These are phyloP conservation scores for Xestia xanthographa DNA, from an alignment of 2,888 invertebrate species.

Conservation along the genomic window DNA sequence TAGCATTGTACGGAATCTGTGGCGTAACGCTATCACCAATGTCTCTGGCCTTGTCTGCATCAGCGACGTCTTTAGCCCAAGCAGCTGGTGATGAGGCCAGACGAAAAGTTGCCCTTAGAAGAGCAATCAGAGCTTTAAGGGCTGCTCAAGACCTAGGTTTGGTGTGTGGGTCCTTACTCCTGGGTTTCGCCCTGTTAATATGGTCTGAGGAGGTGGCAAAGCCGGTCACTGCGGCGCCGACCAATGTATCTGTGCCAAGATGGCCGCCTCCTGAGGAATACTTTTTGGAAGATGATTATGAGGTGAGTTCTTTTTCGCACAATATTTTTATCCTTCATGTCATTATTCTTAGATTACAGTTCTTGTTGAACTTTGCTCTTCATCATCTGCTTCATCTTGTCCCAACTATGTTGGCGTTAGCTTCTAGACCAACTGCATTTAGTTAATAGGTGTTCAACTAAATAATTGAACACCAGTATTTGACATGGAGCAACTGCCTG, in stretches of 20 bases:
- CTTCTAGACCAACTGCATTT: not conserved
- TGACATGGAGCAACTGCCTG: not conserved
- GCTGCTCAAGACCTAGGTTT: slow-evolving; percentile 87
- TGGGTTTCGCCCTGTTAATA: slow-evolving; percentile 87
- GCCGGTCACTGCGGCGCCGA: slow-evolving; percentile 82
- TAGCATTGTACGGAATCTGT: slow-evolving; percentile 84
- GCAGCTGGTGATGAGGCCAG: slow-evolving; percentile 86
- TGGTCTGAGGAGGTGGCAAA: slow-evolving; percentile 86
- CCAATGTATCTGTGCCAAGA: slow-evolving; percentile 81
- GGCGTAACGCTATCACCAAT: slow-evolving; percentile 91
- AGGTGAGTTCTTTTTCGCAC: slow-evolving; percentile 78
- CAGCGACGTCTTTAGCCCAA: slow-evolving; percentile 91
- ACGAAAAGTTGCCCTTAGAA: slow-evolving; percentile 81
- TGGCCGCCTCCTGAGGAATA: slow-evolving; percentile 88
- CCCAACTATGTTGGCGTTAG: not conserved
- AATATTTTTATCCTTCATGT: not conserved
- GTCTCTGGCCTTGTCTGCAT: slow-evolving; percentile 90
- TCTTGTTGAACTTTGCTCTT: not conserved
- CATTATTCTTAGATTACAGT: not conserved
- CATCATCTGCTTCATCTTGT: not conserved
- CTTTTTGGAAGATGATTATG: slow-evolving; percentile 89
- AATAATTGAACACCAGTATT: not conserved
- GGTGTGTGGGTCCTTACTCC: slow-evolving; percentile 82
- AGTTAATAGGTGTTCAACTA: not conserved
- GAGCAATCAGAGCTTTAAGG: slow-evolving; percentile 84